Conservation (phyloP, 2,888 invertebrate species). For the Hedychridium roseum region DNA sequence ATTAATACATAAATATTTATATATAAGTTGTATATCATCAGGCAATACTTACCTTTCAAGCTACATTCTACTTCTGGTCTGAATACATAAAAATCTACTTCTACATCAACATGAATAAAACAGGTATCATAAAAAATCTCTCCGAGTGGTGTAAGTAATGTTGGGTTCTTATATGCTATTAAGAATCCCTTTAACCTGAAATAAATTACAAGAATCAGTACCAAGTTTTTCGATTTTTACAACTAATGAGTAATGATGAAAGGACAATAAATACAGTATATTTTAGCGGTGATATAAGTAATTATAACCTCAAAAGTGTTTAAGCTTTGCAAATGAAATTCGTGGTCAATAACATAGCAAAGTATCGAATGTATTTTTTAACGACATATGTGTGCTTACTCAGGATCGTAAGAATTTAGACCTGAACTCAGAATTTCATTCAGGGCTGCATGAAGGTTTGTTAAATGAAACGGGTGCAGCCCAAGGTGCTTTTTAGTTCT, state of each 20-base stretch:
- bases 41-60: slow-evolving; percentile 66
- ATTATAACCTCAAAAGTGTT: slow-evolving; percentile 15
- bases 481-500: slow-evolving; percentile 69
- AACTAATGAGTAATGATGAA: background rate
- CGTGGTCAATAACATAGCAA: too few relatives aligned
- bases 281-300: background rate
- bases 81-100: slow-evolving; percentile 76
- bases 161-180: slow-evolving; percentile 73
- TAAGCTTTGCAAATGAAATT: too few relatives aligned
- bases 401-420: slow-evolving; percentile 70
- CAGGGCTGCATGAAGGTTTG: slow-evolving; percentile 69
- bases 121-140: slow-evolving; percentile 70
- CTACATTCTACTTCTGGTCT: slow-evolving; percentile 70
- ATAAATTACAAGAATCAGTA: slow-evolving; percentile 16
- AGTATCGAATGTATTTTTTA: too few relatives aligned
- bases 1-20: background rate
- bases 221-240: background rate
- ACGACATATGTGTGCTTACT: slow-evolving; percentile 64
- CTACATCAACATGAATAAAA: slow-evolving; percentile 73
- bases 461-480: slow-evolving; percentile 72
- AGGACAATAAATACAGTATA: background rate
- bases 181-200: slow-evolving; percentile 73
- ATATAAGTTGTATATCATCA: too few relatives aligned
- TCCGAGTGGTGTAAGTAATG: slow-evolving; percentile 69
- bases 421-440: slow-evolving; percentile 69